Evolutionary conservation across 2,797 vertebrate genomes (phyloP), one percentile per base, ranked within the genome.

Genomic region (Ptychobarbus kaznakovi): DNA sequence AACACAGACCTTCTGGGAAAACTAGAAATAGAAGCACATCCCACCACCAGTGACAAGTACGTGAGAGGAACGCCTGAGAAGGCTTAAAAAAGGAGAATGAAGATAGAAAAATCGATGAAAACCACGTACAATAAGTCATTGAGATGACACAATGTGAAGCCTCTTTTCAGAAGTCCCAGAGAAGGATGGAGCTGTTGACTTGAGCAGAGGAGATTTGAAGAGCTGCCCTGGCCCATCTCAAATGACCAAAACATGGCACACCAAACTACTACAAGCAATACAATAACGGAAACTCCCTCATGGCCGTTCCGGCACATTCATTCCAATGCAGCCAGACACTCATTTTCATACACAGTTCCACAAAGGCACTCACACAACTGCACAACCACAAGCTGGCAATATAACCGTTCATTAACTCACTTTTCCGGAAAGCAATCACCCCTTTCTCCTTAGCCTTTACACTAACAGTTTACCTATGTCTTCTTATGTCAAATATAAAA

Each of bases 361-460:
- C 51, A 84, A 44, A 85, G 74, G 69, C 74, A 83, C 76, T 83
- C 85, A 81, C 44, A 61, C 46, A 44, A 28, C 87, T 88, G 28
- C 4, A 32, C 1, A 70, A 3, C 11, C 79, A 82, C 73, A 82
- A 77, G 61, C 16, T 58, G 53, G 15, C 25, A 58, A 49, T 49
- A 84, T 89, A 77, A 49, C 89, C 88, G 51, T 84, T 85, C 89
- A 90, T 91, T 73, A 72, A 83, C 69, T 79, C 77, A 77, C 53
- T 82, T 81, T 88, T 75, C 89, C 88, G 7, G 83, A 86, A 89
- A 89, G 88, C 69, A 70, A 81, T 70, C 69, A 74, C 61, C 40
- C 80, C 73, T 88, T 84, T 79, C 86, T 89, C 86, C 90, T 89
- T 90, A 90, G 88, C 85, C 44, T 88, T 86, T 90, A 87, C 82